Evolutionary conservation across 2,888 invertebrate species (phyloP).

Genomic region (Xestoiulus laeticollis): DNA sequence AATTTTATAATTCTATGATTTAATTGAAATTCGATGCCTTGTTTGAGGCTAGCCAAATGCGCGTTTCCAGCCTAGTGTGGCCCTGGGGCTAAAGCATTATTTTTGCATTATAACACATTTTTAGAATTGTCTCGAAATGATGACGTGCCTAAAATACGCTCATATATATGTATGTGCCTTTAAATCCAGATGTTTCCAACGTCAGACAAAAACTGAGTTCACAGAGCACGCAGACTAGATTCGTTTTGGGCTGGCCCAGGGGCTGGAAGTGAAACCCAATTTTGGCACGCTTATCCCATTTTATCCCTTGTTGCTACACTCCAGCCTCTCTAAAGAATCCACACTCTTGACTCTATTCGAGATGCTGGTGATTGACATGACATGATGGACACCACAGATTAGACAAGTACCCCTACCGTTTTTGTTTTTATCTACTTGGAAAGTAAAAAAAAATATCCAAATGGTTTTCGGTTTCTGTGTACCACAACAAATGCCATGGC

Average conservation of each 20-base stretch:
- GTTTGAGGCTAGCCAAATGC: too few species aligned
- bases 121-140: background rate
- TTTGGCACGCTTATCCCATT: slow-evolving; percentile 18
- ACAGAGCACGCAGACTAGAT: background rate
- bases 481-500: slow-evolving; percentile 3
- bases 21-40: too few species aligned
- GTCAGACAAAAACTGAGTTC: background rate
- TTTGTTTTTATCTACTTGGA: slow-evolving; percentile 5
- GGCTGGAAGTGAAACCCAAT: background rate
- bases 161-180: background rate
- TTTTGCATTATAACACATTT: background rate
- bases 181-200: background rate
- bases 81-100: too few species aligned
- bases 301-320: background rate
- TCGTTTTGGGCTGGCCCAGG: slow-evolving; percentile 2
- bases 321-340: background rate
- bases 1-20: too few species aligned
- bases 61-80: too few species aligned
- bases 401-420: slow-evolving; percentile 36
- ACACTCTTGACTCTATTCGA: background rate
- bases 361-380: slow-evolving; percentile 36
- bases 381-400: slow-evolving; percentile 40
- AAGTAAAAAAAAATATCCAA: background rate
- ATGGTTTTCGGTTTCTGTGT: slow-evolving; percentile 5
- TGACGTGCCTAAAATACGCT: background rate